phyloP scores from a whole-genome alignment of 2,888 invertebrate species.

The Apeira syringaria region DNA sequence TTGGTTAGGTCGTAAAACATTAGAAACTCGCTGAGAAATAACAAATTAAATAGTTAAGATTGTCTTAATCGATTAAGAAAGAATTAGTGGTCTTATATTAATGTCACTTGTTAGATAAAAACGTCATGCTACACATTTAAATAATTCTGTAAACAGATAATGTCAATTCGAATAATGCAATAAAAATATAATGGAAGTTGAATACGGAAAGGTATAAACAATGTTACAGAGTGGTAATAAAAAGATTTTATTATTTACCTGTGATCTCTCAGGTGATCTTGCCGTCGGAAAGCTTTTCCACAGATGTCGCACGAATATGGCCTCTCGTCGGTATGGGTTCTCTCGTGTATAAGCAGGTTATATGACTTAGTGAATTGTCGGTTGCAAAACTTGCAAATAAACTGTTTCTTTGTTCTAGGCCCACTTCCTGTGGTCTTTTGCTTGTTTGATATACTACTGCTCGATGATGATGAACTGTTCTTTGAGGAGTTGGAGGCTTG shows the following conservation, averaged over 20 bases:
- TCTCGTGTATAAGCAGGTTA: constrained; percentile 97
- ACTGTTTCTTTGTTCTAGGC: constrained; percentile 97
- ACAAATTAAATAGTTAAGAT: constrained; percentile 45
- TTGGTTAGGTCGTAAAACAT: constrained; percentile 40
- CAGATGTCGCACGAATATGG: constrained; percentile 99
- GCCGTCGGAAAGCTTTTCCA: constrained; percentile 98
- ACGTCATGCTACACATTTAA: constrained; percentile 25
- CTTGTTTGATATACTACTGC: constrained; percentile 74
- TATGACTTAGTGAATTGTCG: constrained; percentile 99
- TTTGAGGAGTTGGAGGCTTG: constrained; percentile 73
- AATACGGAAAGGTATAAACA: constrained; percentile 17
- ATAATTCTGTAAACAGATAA: constrained; percentile 20
- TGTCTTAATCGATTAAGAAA: constrained; percentile 46
- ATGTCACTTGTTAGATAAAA: constrained; percentile 28
- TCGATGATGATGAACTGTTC: constrained; percentile 74
- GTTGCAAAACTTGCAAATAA: constrained; percentile 99
- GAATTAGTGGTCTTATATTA: constrained; percentile 31
- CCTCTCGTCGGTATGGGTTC: constrained; percentile 98
- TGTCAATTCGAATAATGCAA: constrained; percentile 13
- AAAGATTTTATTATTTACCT: constrained; percentile 83
- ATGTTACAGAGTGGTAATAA: constrained; percentile 15
- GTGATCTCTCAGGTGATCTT: constrained; percentile 97
- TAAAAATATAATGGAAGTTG: constrained; percentile 18
- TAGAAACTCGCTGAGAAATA: constrained; percentile 41
- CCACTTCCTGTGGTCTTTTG: constrained; percentile 82